phyloP scores from a whole-genome alignment of 1,140 invertebrate species.

The Hestina assimilis region DNA sequence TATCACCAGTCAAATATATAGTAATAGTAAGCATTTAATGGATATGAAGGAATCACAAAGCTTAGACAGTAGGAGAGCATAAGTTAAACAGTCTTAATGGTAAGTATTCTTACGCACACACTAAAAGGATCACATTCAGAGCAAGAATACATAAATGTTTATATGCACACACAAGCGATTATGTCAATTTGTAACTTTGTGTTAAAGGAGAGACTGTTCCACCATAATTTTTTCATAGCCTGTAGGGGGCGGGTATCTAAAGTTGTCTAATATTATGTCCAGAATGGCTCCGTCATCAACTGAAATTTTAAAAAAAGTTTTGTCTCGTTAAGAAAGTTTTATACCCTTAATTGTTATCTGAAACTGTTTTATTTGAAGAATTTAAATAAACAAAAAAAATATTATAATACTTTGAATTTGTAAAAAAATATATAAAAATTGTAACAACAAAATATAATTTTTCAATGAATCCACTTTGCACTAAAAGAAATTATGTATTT shows the following conservation, averaged over 20 bases:
- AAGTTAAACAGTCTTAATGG: conserved; percentile 21
- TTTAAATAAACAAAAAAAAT: too few species aligned
- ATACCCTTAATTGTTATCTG: too few species aligned
- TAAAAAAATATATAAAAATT: too few species aligned
- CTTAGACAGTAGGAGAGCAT: conserved; percentile 7
- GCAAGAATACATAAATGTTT: conserved; percentile 30
- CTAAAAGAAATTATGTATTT: too few species aligned
- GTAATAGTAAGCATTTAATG: not conserved
- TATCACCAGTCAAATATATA: not conserved
- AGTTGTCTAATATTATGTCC: conserved; percentile 95
- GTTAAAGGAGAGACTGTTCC: conserved; percentile 96
- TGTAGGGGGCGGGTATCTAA: conserved; percentile 88
- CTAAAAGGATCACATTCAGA: conserved; percentile 13
- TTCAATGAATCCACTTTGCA: too few species aligned
- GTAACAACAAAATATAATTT: too few species aligned
- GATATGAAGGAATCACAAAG: not conserved
- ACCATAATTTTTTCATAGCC: conserved; percentile 98
- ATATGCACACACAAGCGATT: conserved; percentile 30
- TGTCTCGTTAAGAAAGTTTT: too few species aligned
- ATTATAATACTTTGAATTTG: too few species aligned
- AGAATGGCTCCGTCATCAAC: conserved; percentile 98
- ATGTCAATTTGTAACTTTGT: conserved; percentile 16
- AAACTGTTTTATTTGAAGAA: too few species aligned
- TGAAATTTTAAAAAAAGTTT: conserved; percentile 80
- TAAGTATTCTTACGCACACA: conserved; percentile 8